phyloP scores from a whole-genome alignment of 2,113 vertebrate species.

The Hippolais icterina region DNA sequence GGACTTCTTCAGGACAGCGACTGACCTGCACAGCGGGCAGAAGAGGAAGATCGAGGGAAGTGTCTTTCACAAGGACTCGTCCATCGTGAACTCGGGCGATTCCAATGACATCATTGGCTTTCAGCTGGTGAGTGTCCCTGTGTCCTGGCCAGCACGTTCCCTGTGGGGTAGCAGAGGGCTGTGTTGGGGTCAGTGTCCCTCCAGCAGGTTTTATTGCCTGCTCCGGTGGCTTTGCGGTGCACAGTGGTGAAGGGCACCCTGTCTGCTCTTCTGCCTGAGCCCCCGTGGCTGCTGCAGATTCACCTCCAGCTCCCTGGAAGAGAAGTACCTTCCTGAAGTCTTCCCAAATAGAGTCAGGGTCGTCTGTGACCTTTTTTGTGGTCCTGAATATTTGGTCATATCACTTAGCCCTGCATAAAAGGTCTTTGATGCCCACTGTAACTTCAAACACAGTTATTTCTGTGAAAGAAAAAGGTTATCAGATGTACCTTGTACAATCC shows the following conservation, averaged over 20 bases:
- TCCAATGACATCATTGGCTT: slow-evolving; percentile 77
- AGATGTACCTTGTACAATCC: neutral
- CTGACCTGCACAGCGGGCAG: slow-evolving; percentile 57
- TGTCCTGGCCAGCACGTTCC: neutral
- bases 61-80: slow-evolving; percentile 66
- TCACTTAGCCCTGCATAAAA: neutral
- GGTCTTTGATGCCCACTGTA: neutral
- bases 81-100: slow-evolving; percentile 61
- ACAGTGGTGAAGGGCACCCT: neutral
- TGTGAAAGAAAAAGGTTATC: neutral
- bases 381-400: neutral
- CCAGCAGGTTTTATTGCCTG: rapidly evolving
- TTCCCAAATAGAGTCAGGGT: neutral
- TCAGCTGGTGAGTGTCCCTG: slow-evolving; percentile 72
- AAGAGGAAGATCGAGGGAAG: slow-evolving; percentile 68
- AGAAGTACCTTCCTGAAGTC: neutral
- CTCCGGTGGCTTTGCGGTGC: neutral
- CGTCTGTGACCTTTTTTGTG: neutral
- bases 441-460: neutral
- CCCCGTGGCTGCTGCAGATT: neutral
- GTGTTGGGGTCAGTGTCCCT: neutral
- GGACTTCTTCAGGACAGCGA: neutral
- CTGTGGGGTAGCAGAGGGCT: neutral
- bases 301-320: neutral
- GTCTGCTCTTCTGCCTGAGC: neutral